A percentile compares a stretch with the other conserved stretches of the same genome.
Evolutionary conservation across 2,888 invertebrate species (phyloP).

Genomic region (Pecten maximus): DNA sequence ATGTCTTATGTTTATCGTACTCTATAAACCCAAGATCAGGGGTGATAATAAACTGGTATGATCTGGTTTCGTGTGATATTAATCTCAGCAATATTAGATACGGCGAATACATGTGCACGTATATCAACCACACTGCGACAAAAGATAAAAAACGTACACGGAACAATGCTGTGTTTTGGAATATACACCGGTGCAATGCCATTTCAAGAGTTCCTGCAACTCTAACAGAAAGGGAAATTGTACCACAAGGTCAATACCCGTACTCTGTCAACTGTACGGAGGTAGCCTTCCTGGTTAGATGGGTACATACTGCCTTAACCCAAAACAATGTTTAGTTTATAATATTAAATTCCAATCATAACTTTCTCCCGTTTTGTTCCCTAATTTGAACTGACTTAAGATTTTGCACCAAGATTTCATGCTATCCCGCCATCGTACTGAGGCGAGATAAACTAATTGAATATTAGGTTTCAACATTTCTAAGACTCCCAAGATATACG

Average conservation of each 20-base stretch:
- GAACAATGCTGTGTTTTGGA: background rate
- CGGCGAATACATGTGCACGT: no score
- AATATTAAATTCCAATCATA: background rate
- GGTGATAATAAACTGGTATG: no score
- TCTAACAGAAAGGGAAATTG: background rate
- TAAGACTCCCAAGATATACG: background rate
- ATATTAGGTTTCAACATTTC: background rate
- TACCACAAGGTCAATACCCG: background rate
- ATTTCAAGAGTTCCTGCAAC: background rate
- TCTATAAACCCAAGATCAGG: no score
- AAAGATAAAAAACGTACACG: background rate
- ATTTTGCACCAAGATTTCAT: slow-evolving; percentile 13
- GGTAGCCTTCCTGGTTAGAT: background rate
- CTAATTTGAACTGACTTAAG: background rate
- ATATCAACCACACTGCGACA: background rate
- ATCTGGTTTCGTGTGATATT: no score
- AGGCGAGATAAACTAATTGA: background rate
- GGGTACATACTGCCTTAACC: background rate
- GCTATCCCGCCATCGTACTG: background rate
- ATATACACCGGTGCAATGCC: background rate
- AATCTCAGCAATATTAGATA: no score
- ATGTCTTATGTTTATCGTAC: no score
- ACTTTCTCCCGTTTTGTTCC: background rate
- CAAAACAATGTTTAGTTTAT: background rate
- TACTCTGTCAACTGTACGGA: slow-evolving; percentile 2